These are phyloP conservation scores for Tinamus major DNA, from an alignment of 2,797 vertebrate species.

Conservation along the genomic window DNA sequence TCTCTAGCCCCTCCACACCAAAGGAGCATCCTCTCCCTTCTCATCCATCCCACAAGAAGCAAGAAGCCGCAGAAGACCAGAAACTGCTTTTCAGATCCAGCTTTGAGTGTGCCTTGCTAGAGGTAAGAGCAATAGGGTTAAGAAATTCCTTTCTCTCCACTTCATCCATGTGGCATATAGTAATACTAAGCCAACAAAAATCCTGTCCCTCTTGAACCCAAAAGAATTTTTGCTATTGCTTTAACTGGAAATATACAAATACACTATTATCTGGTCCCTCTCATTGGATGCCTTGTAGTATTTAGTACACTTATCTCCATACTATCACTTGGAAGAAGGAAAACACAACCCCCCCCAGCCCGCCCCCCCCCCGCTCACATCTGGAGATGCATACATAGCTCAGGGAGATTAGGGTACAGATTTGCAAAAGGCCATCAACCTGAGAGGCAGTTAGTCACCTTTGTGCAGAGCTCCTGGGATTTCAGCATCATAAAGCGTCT, in stretches of 20 bases:
- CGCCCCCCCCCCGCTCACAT: neutral
- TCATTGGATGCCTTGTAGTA: neutral
- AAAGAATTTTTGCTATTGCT: neutral
- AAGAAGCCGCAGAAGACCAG: neutral
- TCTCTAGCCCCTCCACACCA: neutral
- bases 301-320: neutral
- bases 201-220: neutral
- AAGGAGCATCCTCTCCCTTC: neutral
- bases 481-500: neutral
- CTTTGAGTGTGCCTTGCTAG: neutral
- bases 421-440: neutral
- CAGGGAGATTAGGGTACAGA: neutral
- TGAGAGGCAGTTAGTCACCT: neutral
- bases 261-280: neutral
- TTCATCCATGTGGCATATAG: neutral
- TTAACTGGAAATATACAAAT: accelerated
- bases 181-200: neutral
- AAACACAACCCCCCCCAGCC: neutral
- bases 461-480: neutral
- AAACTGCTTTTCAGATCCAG: neutral
- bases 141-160: neutral
- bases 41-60: neutral
- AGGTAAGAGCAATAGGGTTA: neutral
- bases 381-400: neutral
- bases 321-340: neutral